phyloP scores from a whole-genome alignment of 1,140 invertebrate species.

The Drusus annulatus region DNA sequence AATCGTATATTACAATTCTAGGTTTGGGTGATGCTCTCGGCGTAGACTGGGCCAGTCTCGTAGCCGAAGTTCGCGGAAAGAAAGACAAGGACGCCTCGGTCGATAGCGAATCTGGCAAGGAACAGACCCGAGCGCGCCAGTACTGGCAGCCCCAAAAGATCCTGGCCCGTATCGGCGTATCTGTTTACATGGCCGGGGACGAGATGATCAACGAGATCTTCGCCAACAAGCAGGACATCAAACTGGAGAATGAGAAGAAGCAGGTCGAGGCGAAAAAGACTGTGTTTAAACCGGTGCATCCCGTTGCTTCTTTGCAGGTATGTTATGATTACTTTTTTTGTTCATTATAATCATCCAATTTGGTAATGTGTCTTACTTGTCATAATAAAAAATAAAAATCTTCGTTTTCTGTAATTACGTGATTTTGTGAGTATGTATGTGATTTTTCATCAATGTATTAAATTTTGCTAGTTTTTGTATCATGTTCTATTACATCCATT shows the following conservation, averaged over 20 bases:
- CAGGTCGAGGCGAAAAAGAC: slow-evolving; percentile 33
- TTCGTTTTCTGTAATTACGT: no score
- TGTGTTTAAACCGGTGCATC: slow-evolving; percentile 65
- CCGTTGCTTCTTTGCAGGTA: slow-evolving; percentile 77
- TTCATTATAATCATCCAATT: no score
- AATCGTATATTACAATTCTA: slow-evolving; percentile 64
- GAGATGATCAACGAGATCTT: slow-evolving; percentile 74
- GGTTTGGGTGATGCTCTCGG: slow-evolving; percentile 89
- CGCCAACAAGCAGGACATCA: slow-evolving; percentile 68
- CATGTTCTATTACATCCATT: no score
- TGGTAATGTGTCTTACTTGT: no score
- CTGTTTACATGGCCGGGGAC: slow-evolving; percentile 78
- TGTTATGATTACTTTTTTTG: no score
- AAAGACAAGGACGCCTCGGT: slow-evolving; percentile 66
- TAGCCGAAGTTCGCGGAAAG: slow-evolving; percentile 81
- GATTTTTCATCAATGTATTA: no score
- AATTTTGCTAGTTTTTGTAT: no score
- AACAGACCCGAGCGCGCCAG: slow-evolving; percentile 75
- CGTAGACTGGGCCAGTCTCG: slow-evolving; percentile 93
- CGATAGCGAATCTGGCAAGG: slow-evolving; percentile 63
- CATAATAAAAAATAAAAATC: no score
- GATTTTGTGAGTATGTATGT: no score
- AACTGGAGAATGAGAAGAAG: slow-evolving; percentile 57
- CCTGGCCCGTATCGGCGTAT: slow-evolving; percentile 81
- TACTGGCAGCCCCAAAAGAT: slow-evolving; percentile 84